Evolutionary conservation across 2,113 vertebrate genomes (phyloP).

Genomic region (Platycercus adscitus): DNA sequence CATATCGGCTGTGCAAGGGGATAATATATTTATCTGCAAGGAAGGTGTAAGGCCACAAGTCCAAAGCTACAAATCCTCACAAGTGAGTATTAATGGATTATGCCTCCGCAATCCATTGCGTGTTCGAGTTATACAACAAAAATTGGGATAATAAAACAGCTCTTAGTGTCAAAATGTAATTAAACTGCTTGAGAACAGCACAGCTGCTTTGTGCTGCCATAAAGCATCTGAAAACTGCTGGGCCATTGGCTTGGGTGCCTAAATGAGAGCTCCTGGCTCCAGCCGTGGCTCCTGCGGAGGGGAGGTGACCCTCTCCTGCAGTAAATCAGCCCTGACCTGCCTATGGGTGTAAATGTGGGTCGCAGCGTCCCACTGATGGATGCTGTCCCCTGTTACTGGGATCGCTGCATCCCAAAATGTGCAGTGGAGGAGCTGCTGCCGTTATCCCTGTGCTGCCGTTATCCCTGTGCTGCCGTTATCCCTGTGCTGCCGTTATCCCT

Average conservation of each 20-base stretch:
- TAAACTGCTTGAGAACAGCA: background rate
- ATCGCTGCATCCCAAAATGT: background rate
- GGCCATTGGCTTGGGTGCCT: background rate
- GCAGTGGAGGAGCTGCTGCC: background rate
- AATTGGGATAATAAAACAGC: constrained; percentile 24
- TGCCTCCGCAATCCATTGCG: background rate
- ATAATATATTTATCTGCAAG: background rate
- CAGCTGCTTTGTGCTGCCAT: background rate
- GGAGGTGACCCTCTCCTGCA: background rate
- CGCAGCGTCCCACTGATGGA: fast-evolving
- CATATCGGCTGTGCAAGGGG: background rate
- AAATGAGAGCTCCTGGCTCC: background rate
- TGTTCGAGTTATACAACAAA: background rate
- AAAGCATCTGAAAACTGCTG: background rate
- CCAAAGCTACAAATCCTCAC: constrained; percentile 19
- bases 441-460: background rate
- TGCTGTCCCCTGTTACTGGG: background rate
- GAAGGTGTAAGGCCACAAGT: background rate
- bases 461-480: background rate
- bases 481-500: background rate
- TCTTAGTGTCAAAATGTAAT: constrained; percentile 25
- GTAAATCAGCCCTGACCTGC: fast-evolving
- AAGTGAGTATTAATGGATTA: constrained; percentile 20
- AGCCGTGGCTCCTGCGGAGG: fast-evolving
- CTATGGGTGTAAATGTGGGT: fast-evolving